Conservation (phyloP, 2,113 vertebrate genomes). For the Daphoenositta chrysoptera region DNA sequence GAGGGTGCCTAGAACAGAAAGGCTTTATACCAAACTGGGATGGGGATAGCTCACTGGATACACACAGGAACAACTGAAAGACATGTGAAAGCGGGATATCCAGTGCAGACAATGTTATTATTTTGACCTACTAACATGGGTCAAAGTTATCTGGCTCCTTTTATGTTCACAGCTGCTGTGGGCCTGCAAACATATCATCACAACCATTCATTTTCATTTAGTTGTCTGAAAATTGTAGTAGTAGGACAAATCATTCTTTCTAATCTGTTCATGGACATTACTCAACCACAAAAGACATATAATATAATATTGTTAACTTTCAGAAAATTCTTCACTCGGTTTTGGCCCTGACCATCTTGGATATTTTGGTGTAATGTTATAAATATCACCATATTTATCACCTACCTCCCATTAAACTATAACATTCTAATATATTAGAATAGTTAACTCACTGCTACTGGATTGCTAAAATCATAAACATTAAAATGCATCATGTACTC, state of each 20-base stretch:
- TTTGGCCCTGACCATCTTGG: neutral
- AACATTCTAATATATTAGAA: neutral
- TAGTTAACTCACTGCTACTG: neutral
- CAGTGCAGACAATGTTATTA: neutral
- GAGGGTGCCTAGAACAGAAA: neutral
- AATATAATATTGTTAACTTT: neutral
- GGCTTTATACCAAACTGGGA: neutral
- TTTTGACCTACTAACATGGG: neutral
- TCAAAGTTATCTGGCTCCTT: neutral
- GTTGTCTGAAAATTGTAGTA: neutral
- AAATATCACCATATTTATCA: neutral
- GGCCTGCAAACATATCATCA: neutral
- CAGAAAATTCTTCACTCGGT: neutral
- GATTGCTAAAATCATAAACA: neutral
- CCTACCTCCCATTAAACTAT: neutral
- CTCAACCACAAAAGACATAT: neutral
- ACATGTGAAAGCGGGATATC: neutral
- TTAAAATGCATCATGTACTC: neutral
- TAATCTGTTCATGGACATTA: neutral
- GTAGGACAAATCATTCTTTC: neutral
- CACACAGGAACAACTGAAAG: neutral
- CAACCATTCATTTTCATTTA: neutral
- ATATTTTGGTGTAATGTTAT: neutral
- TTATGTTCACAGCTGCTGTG: neutral
- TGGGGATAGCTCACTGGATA: neutral